Percentiles rank a stretch among this genome's conserved stretches.
Evolutionary conservation across 2,888 invertebrate species (phyloP).

Genomic region (Pasiphila rectangulata): DNA sequence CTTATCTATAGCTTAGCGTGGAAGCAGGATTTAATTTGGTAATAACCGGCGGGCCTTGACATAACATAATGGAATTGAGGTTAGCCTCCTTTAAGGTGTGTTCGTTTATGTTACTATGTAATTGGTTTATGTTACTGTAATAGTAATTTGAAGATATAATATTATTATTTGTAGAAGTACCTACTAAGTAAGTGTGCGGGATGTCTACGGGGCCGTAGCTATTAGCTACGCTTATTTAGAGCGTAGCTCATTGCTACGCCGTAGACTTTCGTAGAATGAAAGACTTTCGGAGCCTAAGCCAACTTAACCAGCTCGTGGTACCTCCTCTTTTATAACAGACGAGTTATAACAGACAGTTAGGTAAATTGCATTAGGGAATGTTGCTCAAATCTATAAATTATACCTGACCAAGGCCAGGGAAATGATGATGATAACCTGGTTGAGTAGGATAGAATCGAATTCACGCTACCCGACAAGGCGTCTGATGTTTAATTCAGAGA

Average conservation of each 20-base stretch:
- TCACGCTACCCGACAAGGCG: too few species aligned
- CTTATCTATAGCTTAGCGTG: slow-evolving; percentile 30
- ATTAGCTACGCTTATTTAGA: slow-evolving; percentile 6
- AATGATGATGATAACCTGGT: too few species aligned
- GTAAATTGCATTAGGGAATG: too few species aligned
- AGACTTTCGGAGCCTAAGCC: background rate
- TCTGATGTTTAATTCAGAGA: too few species aligned
- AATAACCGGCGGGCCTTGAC: slow-evolving; percentile 14
- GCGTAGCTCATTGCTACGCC: slow-evolving; percentile 17
- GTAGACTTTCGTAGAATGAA: background rate
- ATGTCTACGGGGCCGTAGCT: slow-evolving; percentile 16
- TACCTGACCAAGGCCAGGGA: too few species aligned
- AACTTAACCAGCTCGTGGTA: background rate
- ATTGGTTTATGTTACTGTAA: background rate
- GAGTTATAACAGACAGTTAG: too few species aligned
- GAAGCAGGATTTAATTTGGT: slow-evolving; percentile 26
- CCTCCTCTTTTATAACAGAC: too few species aligned
- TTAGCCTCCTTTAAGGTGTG: slow-evolving; percentile 7
- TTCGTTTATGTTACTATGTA: background rate
- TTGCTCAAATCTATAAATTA: too few species aligned
- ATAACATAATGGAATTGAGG: slow-evolving; percentile 6
- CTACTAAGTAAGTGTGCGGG: background rate
- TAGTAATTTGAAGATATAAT: background rate
- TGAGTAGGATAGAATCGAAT: too few species aligned
- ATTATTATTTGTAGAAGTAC: slow-evolving; percentile 2